A percentile compares a stretch with the other conserved stretches of the same genome.
phyloP scores from a whole-genome alignment of 2,113 vertebrate species.

The Cebidichthys violaceus region DNA sequence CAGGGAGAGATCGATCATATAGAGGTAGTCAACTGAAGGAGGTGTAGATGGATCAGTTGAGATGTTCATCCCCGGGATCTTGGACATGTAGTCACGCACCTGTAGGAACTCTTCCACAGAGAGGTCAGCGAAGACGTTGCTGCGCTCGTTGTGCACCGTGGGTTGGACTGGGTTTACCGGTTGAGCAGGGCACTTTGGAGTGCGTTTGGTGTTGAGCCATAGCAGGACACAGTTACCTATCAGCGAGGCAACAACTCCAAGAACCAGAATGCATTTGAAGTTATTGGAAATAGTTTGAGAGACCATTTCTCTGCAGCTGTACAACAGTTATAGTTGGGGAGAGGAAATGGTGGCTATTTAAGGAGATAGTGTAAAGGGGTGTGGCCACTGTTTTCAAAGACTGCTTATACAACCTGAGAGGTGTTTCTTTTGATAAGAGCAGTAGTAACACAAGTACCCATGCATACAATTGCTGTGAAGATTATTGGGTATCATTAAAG shows the following conservation, averaged over 20 bases:
- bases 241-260: constrained; percentile 11
- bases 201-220: constrained; percentile 46
- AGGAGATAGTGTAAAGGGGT: too few relatives aligned
- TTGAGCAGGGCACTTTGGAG: constrained; percentile 13
- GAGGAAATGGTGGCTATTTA: not conserved
- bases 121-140: not conserved
- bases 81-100: constrained; percentile 5
- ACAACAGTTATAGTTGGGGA: not conserved
- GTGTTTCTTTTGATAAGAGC: constrained; percentile 13
- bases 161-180: not conserved
- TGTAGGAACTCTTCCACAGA: not conserved
- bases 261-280: constrained; percentile 5
- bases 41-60: constrained; percentile 29
- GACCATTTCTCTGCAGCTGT: constrained; percentile 14
- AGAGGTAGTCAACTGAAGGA: constrained; percentile 73
- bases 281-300: not conserved
- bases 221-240: constrained; percentile 69
- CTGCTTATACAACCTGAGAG: constrained; percentile 14
- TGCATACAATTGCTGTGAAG: not conserved
- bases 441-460: not conserved
- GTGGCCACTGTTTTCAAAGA: not conserved
- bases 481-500: not conserved
- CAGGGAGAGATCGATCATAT: constrained; percentile 6
- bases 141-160: not conserved
- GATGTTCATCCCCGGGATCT: constrained; percentile 5